phyloP scores from a whole-genome alignment of 1,140 invertebrate genomes.

The Drosophila arizonae region DNA sequence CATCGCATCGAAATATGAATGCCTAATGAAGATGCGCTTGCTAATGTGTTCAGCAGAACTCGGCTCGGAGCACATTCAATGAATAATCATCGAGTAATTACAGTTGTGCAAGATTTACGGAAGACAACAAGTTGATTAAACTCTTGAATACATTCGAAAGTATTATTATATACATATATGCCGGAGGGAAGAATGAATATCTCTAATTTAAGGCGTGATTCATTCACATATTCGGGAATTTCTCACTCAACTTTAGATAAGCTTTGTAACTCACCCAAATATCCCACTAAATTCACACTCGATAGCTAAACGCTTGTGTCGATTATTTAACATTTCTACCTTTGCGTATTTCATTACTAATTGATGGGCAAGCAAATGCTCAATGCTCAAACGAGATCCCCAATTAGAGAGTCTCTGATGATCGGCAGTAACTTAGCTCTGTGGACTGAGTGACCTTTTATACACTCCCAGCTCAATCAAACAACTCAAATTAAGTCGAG shows the following conservation, averaged over 20 bases:
- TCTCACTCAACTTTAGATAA: too few relatives aligned
- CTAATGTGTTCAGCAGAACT: constrained; percentile 5
- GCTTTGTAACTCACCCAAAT: background rate
- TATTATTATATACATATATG: constrained; percentile 12
- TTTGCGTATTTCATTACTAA: constrained; percentile 35
- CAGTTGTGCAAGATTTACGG: constrained; percentile 36
- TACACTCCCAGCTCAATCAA: constrained; percentile 17
- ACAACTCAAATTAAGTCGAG: constrained; percentile 11
- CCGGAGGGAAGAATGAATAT: background rate
- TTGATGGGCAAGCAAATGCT: constrained; percentile 2
- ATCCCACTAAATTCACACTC: background rate
- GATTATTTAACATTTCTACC: background rate
- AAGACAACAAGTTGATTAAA: constrained; percentile 28
- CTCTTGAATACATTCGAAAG: constrained; percentile 14
- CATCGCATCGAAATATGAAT: constrained; percentile 35
- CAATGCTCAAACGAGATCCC: constrained; percentile 26
- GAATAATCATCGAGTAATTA: constrained; percentile 21
- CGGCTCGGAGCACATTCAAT: constrained; percentile 10
- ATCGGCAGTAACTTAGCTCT: background rate
- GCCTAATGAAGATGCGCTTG: constrained; percentile 27
- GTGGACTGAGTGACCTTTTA: constrained; percentile 21
- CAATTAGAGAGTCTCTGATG: constrained; percentile 33
- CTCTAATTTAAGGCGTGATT: background rate
- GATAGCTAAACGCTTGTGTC: background rate
- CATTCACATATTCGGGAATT: background rate